phyloP scores from a whole-genome alignment of 2,888 invertebrate species.

The Heliconius charithonia region DNA sequence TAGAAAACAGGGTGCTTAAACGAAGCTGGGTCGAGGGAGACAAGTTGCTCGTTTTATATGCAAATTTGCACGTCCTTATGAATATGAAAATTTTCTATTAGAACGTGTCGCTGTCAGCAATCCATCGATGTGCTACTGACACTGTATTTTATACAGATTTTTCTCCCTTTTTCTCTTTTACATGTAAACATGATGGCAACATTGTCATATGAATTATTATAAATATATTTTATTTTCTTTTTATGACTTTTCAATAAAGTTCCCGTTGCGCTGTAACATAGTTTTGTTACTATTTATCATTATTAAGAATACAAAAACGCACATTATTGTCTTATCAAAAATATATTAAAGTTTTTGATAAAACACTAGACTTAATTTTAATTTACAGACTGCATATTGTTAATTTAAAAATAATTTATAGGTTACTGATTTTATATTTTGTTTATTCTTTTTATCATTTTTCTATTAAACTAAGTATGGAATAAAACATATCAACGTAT shows the following conservation, averaged over 20 bases:
- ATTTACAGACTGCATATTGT: no score
- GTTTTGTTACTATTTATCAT: no score
- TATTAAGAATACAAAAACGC: neutral
- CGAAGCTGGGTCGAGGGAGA: constrained; percentile 60
- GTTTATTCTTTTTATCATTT: no score
- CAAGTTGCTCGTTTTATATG: constrained; percentile 82
- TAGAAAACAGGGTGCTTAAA: constrained; percentile 72
- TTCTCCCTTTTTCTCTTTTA: constrained; percentile 65
- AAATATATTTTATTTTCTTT: neutral
- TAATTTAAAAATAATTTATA: no score
- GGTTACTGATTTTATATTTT: no score
- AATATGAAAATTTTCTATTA: constrained; percentile 85
- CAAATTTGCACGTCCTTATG: constrained; percentile 82
- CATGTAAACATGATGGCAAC: constrained; percentile 58
- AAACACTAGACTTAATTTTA: no score
- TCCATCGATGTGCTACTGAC: constrained; percentile 70
- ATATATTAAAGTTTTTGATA: no score
- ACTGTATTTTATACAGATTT: constrained; percentile 63
- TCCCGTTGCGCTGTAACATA: neutral
- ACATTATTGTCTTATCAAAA: no score
- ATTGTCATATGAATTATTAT: constrained; percentile 12
- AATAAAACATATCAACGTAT: no score
- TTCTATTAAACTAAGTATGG: no score
- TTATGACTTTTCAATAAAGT: neutral
- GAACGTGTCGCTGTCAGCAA: constrained; percentile 81